Base-by-base conservation (phyloP, 2,888 invertebrate genomes). In the Clistopyga incitator region DNA sequence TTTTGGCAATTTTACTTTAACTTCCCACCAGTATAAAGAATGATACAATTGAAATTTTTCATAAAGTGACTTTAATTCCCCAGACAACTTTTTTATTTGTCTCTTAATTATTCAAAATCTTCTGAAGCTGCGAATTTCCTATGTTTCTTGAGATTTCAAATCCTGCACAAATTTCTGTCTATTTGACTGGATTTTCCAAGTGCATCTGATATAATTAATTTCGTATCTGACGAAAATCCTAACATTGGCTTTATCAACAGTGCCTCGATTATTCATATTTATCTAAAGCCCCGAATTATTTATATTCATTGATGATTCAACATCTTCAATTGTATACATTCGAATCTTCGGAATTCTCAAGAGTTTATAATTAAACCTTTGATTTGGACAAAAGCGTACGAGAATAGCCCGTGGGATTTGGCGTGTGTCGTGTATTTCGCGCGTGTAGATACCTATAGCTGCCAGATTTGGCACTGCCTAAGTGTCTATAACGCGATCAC, bases 391-490 rank as follows among this genome's bases (percentile, higher is more conserved):
- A 87, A 84, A 80, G 85, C 74, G 81, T 70, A 80, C 85, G 74
- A 88, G 90, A 88, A 89, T 90, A 88, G 85, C 75, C 23, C 70
- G 50, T 85, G 71, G 84, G 84, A 86, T 89, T 89, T 90, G 88
- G 90, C 89, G 87, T 86, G 84, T 86, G 71, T 72, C 77, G 68
- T 80, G 38, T 42, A 6, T 72, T 67, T 70, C 64, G 45, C 54
- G 61, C 25, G 68, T 61, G 71, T 64, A 23, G 67, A 71, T 72
- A 81, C 75, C 64, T 70, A 76, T 75, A 78, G 71, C 61, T 68
- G 47, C 61, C 81, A 68, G 75, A 81, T 84, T 85, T 85, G 85
- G 86, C 85, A 84, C 81, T 54, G 72, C 38, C 34, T 18, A 52
- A 61, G 56, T 75, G 82, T 79, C 54, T 81, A 70, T 74, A 84